Conservation (phyloP, 2,113 vertebrate genomes). For the Anhinga rufa region DNA sequence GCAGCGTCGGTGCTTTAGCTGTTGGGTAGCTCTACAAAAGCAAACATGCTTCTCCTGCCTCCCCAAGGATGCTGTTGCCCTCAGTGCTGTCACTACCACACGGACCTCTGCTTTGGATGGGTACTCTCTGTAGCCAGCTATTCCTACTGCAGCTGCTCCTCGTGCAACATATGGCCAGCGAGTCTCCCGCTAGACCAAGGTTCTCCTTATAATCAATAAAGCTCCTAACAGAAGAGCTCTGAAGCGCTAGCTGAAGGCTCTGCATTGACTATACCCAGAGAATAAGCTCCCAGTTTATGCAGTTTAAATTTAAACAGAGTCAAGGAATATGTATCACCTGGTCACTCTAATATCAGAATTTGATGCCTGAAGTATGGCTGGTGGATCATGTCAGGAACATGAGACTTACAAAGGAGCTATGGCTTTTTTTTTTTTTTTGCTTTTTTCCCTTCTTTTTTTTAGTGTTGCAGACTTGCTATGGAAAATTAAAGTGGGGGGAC, state of each 20-base stretch:
- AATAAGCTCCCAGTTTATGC: background rate
- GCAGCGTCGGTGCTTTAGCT: background rate
- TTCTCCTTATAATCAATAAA: background rate
- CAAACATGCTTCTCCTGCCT: background rate
- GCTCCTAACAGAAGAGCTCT: background rate
- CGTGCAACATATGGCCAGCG: accelerated
- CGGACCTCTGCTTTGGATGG: background rate
- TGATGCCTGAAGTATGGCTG: background rate
- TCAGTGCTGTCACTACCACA: accelerated
- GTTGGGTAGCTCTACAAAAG: background rate
- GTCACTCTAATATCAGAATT: background rate
- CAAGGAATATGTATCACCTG: background rate
- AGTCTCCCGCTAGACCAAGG: background rate
- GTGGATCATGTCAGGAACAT: background rate
- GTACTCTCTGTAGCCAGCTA: background rate
- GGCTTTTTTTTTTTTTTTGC: too few relatives aligned
- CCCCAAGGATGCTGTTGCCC: background rate
- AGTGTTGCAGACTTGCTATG: background rate
- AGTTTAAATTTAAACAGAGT: background rate
- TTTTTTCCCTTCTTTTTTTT: background rate
- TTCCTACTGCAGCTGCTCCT: background rate
- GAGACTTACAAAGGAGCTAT: background rate
- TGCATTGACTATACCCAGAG: background rate
- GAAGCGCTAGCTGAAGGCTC: background rate
- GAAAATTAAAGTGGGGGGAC: background rate